phyloP scores from a whole-genome alignment of 2,888 invertebrate genomes.

The Scaeva pyrastri region DNA sequence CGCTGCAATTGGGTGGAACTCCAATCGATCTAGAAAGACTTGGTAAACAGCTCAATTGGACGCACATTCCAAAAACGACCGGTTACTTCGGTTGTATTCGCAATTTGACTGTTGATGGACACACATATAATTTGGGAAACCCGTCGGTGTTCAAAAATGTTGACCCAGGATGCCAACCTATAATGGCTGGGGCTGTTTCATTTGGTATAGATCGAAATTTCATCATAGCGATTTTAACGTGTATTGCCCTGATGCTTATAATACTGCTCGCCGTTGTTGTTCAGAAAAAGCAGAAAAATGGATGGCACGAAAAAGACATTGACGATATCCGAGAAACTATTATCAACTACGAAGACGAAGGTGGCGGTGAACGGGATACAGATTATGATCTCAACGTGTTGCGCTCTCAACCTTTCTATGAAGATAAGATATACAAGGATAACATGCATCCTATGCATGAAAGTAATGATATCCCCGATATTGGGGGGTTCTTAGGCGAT shows the following conservation, averaged over 20 bases:
- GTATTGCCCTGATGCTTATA: conserved; percentile 90
- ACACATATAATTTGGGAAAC: conserved; percentile 94
- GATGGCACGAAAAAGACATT: conserved; percentile 94
- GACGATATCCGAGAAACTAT: conserved; percentile 99
- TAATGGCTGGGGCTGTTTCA: conserved; percentile 90
- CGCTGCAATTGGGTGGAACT: conserved; percentile 93
- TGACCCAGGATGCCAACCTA: conserved; percentile 90
- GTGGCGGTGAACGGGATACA: conserved; percentile 98
- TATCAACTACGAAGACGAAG: conserved; percentile 98
- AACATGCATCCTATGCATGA: conserved; percentile 81
- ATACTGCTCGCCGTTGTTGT: conserved; percentile 95
- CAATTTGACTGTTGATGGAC: conserved; percentile 93
- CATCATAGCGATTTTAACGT: conserved; percentile 94
- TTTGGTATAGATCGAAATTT: conserved; percentile 94
- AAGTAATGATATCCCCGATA: conserved; percentile 89
- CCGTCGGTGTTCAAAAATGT: conserved; percentile 90
- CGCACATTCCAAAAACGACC: conserved; percentile 87
- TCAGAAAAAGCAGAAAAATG: conserved; percentile 93
- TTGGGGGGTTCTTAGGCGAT: conserved; percentile 94
- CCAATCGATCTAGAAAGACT: conserved; percentile 87
- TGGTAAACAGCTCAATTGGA: conserved; percentile 88
- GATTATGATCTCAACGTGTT: conserved; percentile 84
- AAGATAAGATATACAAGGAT: conserved; percentile 84
- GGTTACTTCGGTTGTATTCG: conserved; percentile 95
- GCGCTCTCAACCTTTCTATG: conserved; percentile 83